Conservation (phyloP, 1,140 invertebrate genomes). For the Pteromalus puparum region DNA sequence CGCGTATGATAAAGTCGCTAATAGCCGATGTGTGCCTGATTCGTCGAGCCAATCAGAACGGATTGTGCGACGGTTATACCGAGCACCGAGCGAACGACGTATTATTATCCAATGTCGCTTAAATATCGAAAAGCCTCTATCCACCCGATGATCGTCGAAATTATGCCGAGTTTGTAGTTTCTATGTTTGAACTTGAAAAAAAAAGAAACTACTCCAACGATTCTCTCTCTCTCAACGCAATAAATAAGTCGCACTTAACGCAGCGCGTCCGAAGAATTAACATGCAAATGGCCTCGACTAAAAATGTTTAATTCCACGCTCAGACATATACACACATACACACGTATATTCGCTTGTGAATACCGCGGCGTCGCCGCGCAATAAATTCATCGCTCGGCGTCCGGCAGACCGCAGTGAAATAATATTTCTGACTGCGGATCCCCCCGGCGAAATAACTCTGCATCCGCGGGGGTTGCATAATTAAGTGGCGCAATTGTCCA, state of each 20-base stretch:
- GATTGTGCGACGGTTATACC: too few relatives aligned
- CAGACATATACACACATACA: neutral
- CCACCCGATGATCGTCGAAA: too few relatives aligned
- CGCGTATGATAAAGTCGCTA: neutral
- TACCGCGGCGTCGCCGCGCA: constrained; percentile 4
- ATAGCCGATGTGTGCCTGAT: too few relatives aligned
- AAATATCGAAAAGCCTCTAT: too few relatives aligned
- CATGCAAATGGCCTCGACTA: constrained; percentile 6
- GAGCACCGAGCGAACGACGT: too few relatives aligned
- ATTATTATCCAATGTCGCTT: too few relatives aligned
- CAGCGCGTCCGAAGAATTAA: constrained; percentile 18
- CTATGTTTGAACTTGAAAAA: too few relatives aligned
- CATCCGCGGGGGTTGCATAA: constrained; percentile 53
- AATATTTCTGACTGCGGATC: constrained; percentile 24
- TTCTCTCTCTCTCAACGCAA: neutral
- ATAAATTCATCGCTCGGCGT: constrained; percentile 21
- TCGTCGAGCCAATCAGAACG: too few relatives aligned
- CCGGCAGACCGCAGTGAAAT: constrained; percentile 4
- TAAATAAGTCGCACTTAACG: neutral
- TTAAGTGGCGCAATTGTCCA: constrained; percentile 60
- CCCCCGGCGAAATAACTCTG: constrained; percentile 41
- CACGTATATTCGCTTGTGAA: constrained; percentile 37
- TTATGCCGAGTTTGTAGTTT: too few relatives aligned
- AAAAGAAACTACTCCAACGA: neutral
- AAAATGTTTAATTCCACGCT: constrained; percentile 45